phyloP scores from a whole-genome alignment of 2,888 invertebrate genomes.

The Habrosyne pyritoides region DNA sequence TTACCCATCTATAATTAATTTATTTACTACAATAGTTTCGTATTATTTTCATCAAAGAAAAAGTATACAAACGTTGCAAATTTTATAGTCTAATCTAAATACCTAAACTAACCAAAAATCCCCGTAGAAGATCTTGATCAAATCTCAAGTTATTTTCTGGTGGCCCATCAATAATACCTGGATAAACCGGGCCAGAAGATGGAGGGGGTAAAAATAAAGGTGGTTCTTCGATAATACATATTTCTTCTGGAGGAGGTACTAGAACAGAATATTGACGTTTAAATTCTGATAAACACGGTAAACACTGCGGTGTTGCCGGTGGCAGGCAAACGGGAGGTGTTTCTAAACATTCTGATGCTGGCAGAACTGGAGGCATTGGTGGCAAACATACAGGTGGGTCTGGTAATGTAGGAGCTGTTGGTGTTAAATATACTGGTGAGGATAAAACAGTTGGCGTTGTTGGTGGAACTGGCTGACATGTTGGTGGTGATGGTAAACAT shows the following conservation, averaged over 20 bases:
- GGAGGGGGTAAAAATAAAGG: neutral
- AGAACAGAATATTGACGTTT: constrained; percentile 33
- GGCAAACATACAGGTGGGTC: neutral
- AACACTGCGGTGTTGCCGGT: constrained; percentile 20
- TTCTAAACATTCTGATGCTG: neutral
- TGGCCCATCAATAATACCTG: constrained; percentile 13
- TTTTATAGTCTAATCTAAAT: constrained; percentile 10
- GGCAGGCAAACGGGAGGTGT: neutral
- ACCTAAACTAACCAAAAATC: constrained; percentile 47
- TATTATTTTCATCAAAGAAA: neutral
- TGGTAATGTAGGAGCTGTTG: neutral
- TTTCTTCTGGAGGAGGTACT: constrained; percentile 15
- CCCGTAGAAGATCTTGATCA: constrained; percentile 45
- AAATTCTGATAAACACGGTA: constrained; percentile 36
- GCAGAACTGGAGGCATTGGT: neutral
- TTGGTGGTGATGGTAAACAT: neutral
- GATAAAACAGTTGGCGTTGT: no score
- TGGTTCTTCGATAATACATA: neutral
- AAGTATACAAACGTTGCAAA: neutral
- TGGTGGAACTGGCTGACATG: neutral
- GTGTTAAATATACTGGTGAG: neutral
- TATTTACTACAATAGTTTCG: neutral
- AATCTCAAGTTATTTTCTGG: constrained; percentile 35
- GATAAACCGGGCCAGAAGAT: neutral
- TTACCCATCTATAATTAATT: no score